A percentile compares a stretch with the other conserved stretches of the same genome.
These are phyloP conservation scores for Dendroctonus ponderosae DNA, from an alignment of 1,140 invertebrate species.

Conservation along the genomic window DNA sequence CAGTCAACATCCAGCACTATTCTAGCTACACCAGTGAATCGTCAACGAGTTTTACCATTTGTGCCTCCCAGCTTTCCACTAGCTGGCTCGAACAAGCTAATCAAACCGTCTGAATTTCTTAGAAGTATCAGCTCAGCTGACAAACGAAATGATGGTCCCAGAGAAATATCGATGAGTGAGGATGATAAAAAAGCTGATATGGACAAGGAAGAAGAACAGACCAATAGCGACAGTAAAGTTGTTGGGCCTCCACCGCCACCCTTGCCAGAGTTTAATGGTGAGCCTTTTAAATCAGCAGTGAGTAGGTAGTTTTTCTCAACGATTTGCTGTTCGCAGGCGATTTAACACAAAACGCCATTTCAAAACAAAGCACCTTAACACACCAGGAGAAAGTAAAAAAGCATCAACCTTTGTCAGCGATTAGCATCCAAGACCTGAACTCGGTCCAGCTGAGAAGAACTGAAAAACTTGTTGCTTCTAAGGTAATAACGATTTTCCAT, in stretches of 20 bases:
- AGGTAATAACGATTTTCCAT: constrained; percentile 7
- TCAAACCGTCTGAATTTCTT: constrained; percentile 89
- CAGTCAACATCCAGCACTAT: constrained; percentile 51
- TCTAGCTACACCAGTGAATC: constrained; percentile 63
- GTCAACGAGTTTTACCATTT: constrained; percentile 80
- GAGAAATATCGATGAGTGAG: neutral
- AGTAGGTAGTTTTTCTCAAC: neutral
- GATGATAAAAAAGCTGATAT: neutral
- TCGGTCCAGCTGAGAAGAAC: constrained; percentile 75
- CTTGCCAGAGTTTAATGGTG: constrained; percentile 50
- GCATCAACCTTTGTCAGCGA: constrained; percentile 72
- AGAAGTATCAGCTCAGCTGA: constrained; percentile 66
- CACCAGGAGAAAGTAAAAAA: constrained; percentile 50
- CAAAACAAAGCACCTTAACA: constrained; percentile 26
- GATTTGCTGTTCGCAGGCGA: constrained; percentile 16
- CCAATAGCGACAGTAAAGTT: neutral
- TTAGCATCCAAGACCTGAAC: constrained; percentile 82
- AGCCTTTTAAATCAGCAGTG: neutral
- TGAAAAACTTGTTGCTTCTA: constrained; percentile 67
- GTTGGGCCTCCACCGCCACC: constrained; percentile 59
- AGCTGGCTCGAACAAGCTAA: constrained; percentile 72
- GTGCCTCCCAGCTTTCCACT: constrained; percentile 82
- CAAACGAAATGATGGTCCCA: constrained; percentile 1
- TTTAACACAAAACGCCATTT: constrained; percentile 32
- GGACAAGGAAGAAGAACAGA: neutral